Percentiles rank a stretch among this genome's conserved stretches.
Evolutionary conservation across 2,888 invertebrate species (phyloP).

Genomic region (Abscondita cerata): DNA sequence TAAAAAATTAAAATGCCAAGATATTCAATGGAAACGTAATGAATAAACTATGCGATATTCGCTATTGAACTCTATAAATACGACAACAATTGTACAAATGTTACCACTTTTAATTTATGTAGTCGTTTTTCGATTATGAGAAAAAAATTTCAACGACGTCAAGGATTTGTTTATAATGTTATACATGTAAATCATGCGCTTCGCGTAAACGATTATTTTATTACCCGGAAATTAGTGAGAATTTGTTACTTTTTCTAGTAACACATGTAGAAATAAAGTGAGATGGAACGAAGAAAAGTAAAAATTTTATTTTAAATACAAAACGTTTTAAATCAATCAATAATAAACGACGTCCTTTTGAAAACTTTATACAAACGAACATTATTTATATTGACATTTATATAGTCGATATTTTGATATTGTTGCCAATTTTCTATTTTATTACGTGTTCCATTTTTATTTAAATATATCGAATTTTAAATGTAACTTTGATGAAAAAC

Average conservation of each 20-base stretch:
- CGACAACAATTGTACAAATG: conserved; percentile 17
- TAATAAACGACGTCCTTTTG: background rate
- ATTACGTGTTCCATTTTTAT: too few species aligned
- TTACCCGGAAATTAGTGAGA: conserved; percentile 22
- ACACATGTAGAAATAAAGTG: conserved; percentile 4
- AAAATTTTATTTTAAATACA: conserved; percentile 1
- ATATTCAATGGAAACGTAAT: conserved; percentile 48
- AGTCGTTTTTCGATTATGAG: conserved; percentile 8
- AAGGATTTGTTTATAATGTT: conserved; percentile 12
- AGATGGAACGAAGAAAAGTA: too few species aligned
- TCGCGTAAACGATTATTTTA: conserved; percentile 18
- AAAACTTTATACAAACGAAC: background rate
- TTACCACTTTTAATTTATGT: conserved; percentile 20
- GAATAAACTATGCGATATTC: conserved; percentile 45
- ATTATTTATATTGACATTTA: conserved; percentile 11
- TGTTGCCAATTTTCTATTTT: conserved; percentile 5
- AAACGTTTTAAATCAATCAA: conserved; percentile 6
- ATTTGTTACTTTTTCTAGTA: conserved; percentile 7
- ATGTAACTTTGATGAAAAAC: too few species aligned
- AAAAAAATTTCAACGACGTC: background rate
- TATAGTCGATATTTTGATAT: conserved; percentile 9
- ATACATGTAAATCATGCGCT: conserved; percentile 10
- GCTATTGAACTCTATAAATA: conserved; percentile 38
- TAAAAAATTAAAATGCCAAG: conserved; percentile 44
- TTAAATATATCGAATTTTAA: too few species aligned